These are phyloP conservation scores for Oreochromis spilurus DNA, from an alignment of 2,113 vertebrate genomes.

Conservation along the genomic window DNA sequence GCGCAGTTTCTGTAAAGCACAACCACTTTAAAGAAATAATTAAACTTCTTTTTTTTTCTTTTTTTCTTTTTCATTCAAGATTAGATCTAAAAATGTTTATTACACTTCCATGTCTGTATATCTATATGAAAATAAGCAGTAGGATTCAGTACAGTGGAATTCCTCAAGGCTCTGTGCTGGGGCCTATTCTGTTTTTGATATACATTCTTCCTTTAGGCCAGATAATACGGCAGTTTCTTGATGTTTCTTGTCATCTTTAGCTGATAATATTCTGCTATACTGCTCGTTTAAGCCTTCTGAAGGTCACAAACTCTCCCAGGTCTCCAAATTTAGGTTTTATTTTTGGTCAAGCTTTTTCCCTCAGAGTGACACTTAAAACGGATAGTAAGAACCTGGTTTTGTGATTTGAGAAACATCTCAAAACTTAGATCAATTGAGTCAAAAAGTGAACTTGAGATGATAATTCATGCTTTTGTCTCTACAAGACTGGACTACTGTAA, in stretches of 20 bases:
- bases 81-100: fast-evolving
- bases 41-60: neutral
- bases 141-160: neutral
- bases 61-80: neutral
- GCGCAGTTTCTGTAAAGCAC: neutral
- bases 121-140: neutral
- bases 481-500: neutral
- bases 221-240: neutral
- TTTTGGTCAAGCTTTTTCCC: neutral
- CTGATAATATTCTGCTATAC: neutral
- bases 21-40: neutral
- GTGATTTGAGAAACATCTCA: neutral
- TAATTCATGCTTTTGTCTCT: neutral
- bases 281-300: neutral
- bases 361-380: neutral
- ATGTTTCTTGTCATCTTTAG: neutral
- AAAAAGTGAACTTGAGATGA: neutral
- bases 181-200: neutral
- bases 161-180: neutral
- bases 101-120: neutral
- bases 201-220: neutral
- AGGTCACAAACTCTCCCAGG: neutral
- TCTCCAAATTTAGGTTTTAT: neutral
- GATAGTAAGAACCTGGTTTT: neutral
- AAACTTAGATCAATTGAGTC: neutral